Base-by-base conservation (phyloP, 2,113 vertebrate genomes). In the Macquaria australasica region DNA sequence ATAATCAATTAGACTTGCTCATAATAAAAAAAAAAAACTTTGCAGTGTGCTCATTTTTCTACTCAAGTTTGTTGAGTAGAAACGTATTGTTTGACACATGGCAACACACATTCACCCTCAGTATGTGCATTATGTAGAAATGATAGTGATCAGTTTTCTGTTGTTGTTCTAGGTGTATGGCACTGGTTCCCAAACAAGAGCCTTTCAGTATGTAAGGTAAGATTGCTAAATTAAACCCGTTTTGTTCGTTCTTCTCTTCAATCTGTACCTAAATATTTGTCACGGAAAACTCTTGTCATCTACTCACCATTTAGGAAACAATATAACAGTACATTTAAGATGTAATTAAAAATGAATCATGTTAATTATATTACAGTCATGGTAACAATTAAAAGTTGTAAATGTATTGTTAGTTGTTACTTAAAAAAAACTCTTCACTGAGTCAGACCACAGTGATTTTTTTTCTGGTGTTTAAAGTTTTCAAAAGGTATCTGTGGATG, bases 151-250 rank as follows among this genome's bases (percentile, higher is more conserved):
- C 6, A 2, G 21, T 34, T 37, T 90, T 56, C 14, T 81, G 71
- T 80, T 55, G 20, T 89, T 89, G 58, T 89, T 94, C 16, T 80
- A 99, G 98, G 98, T 99, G 3, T 99, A 99, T 20, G 98, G 98
- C 48, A 96, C 97, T 14, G 98, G 98, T 83, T 97, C 97, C 58
- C 98, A 99, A 90, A 99, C 98, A 0, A 96, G 98, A 94, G 98
- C 98, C 6, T 99, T 99, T 92, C 98, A 99, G 80, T 99, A 99
- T 48, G 98, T 99, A 73, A 99, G 98, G 98, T 99, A 96, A 96
- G 95, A 39, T 4, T 41, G 5, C 20, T 31, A 7, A 53, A 48
- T 48, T 28, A 9, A 37, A 25, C 23, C 11, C 0, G 2, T 64
- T 67, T 62, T 10, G 6, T n/a, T 16, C 5, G 15, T 39, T 20